Evolutionary conservation across 2,797 vertebrate species (phyloP).

Genomic region (Syncerus caffer): DNA sequence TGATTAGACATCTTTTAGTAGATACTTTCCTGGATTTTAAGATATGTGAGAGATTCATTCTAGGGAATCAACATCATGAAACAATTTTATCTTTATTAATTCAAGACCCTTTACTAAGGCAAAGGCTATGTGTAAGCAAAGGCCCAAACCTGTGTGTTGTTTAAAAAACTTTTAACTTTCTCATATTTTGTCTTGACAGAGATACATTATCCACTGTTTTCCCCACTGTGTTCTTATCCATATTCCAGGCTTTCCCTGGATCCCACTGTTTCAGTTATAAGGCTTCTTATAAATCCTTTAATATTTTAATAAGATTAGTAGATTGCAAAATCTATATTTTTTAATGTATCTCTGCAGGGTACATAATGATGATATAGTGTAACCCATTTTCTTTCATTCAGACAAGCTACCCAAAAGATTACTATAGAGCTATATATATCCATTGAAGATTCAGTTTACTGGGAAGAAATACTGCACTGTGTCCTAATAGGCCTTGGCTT

Average conservation of each 20-base stretch:
- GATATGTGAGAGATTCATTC: neutral
- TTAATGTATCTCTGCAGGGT: neutral
- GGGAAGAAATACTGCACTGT: neutral
- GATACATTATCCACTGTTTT: neutral
- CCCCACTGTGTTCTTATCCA: neutral
- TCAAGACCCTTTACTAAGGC: neutral
- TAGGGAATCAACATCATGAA: neutral
- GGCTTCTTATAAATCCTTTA: neutral
- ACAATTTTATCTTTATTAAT: slow-evolving; percentile 3
- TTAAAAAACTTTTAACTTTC: neutral
- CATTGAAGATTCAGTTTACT: neutral
- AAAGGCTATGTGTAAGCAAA: neutral
- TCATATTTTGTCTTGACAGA: neutral
- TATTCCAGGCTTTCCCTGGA: neutral
- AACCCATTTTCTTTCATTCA: slow-evolving; percentile 21
- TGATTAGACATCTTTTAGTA: neutral
- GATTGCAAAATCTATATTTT: neutral
- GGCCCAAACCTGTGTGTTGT: neutral
- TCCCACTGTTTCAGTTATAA: neutral
- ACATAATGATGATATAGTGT: neutral
- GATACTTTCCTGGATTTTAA: neutral
- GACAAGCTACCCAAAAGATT: neutral
- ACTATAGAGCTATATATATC: neutral
- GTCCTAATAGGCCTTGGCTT: neutral
- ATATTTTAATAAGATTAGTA: slow-evolving; percentile 18